Conservation (phyloP, 1,140 invertebrate genomes). For the Euura saliciscinereae region DNA sequence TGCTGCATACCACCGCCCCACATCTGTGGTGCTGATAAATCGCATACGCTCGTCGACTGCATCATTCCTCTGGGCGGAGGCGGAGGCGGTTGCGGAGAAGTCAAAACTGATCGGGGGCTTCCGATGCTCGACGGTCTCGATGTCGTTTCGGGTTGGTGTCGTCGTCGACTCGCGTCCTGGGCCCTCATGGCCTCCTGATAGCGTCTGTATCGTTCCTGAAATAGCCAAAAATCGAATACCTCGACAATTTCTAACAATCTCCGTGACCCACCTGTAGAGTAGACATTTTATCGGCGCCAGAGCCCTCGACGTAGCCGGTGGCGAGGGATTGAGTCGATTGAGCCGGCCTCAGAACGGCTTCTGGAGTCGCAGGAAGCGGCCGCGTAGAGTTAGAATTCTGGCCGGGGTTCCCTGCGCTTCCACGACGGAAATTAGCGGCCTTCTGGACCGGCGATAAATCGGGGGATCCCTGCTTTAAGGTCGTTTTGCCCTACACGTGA, state of each 20-base stretch:
- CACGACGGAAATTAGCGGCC: conserved; percentile 8
- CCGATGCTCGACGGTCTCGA: conserved; percentile 33
- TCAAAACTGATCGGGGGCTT: conserved; percentile 37
- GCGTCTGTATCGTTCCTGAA: conserved; percentile 67
- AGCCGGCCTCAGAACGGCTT: conserved; percentile 28
- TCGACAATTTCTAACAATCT: not conserved
- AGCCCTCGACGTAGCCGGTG: conserved; percentile 27
- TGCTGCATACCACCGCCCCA: conserved; percentile 55
- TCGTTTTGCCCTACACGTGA: conserved; percentile 50
- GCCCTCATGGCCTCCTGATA: conserved; percentile 66
- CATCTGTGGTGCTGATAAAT: conserved; percentile 45
- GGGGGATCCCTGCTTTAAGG: conserved; percentile 42
- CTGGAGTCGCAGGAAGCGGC: conserved; percentile 42
- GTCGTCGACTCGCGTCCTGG: conserved; percentile 52
- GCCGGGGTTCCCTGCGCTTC: conserved; percentile 38
- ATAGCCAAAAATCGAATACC: not conserved
- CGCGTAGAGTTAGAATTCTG: conserved; percentile 40
- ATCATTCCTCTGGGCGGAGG: conserved; percentile 46
- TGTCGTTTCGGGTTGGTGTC: conserved; percentile 31
- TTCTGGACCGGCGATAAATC: conserved; percentile 46
- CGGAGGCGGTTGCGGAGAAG: conserved; percentile 40
- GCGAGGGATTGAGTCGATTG: conserved; percentile 39
- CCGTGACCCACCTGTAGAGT: conserved; percentile 48
- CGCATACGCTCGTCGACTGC: conserved; percentile 54
- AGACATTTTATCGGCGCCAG: conserved; percentile 53